These are phyloP conservation scores for Gibbula magus DNA, from an alignment of 2,888 invertebrate genomes.

Conservation along the genomic window DNA sequence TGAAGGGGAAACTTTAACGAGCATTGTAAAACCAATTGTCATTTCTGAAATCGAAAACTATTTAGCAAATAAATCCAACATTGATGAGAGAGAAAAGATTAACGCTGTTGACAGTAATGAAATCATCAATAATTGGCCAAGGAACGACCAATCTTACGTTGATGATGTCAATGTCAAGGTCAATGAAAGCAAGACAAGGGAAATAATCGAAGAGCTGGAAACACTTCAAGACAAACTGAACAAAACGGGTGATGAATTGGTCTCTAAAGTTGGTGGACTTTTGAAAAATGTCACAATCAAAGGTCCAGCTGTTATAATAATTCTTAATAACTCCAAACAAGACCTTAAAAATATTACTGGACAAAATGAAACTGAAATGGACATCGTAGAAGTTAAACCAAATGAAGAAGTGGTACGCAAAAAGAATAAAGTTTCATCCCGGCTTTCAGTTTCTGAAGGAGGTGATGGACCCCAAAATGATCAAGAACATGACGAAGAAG, in stretches of 20 bases:
- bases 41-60: constrained; percentile 33
- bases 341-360: too few species aligned
- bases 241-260: constrained; percentile 20
- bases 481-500: not conserved
- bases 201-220: not conserved
- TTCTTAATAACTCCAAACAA: too few species aligned
- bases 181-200: not conserved
- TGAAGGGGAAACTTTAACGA: not conserved
- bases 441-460: not conserved
- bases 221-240: constrained; percentile 21
- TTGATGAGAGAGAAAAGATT: constrained; percentile 31
- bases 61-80: constrained; percentile 35
- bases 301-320: not conserved
- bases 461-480: not conserved
- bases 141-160: constrained; percentile 21
- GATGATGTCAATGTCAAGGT: not conserved
- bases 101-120: constrained; percentile 33
- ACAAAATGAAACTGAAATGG: not conserved
- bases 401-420: not conserved
- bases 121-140: constrained; percentile 32
- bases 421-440: not conserved
- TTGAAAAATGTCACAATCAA: constrained; percentile 12
- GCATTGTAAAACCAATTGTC: constrained; percentile 7
- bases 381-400: not conserved
- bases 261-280: not conserved